phyloP scores from a whole-genome alignment of 2,888 invertebrate genomes.

The Lasioglossum lativentre region DNA sequence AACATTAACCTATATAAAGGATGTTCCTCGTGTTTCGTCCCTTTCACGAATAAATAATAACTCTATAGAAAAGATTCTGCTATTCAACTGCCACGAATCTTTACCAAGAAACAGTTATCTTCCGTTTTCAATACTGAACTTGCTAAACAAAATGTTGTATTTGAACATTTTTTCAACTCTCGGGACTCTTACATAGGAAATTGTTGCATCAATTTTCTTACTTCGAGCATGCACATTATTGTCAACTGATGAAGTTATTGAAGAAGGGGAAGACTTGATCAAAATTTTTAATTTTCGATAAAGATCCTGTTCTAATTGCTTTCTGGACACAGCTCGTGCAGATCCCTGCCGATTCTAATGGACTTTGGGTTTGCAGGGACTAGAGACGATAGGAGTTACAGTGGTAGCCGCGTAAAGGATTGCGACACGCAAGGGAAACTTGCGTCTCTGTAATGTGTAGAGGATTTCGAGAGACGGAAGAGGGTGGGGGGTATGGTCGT shows the following conservation, averaged over 20 bases:
- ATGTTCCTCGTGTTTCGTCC: too few relatives aligned
- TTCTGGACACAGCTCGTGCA: background rate
- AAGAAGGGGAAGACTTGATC: too few relatives aligned
- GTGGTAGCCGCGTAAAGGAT: background rate
- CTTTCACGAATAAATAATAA: background rate
- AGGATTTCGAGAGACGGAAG: background rate
- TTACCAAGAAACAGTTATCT: background rate
- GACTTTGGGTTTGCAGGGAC: background rate
- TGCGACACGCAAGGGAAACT: constrained; percentile 12
- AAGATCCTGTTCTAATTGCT: background rate
- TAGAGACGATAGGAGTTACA: background rate
- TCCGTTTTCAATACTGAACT: too few relatives aligned
- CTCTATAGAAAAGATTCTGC: background rate
- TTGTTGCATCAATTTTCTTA: too few relatives aligned
- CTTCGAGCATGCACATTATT: too few relatives aligned
- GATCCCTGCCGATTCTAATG: background rate
- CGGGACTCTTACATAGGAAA: too few relatives aligned
- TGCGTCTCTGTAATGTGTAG: background rate
- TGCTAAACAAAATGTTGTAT: too few relatives aligned
- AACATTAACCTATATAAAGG: background rate
- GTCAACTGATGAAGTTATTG: too few relatives aligned
- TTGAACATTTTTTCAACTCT: too few relatives aligned
- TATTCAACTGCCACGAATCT: background rate
- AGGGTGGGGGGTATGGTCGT: background rate
- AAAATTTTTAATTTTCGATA: too few relatives aligned